Evolutionary conservation across 2,113 vertebrate species (phyloP), one percentile per base, ranked within the genome.

Genomic region (Tretioscincus oriximinensis): DNA sequence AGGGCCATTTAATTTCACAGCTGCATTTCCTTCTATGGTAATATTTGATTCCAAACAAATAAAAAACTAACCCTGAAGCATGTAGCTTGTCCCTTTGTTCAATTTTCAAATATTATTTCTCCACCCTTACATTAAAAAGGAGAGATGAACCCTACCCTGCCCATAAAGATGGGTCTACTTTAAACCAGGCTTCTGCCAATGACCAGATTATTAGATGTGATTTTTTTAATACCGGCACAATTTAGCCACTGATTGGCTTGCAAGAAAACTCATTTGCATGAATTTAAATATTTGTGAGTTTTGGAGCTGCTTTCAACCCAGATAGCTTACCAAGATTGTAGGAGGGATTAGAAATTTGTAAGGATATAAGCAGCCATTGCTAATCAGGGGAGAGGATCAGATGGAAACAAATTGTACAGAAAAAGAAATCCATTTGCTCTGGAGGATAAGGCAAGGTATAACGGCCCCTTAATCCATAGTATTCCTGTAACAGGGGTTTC

Each of bases 331-430:
- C 28, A 8, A 65, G 66, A 63, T 83, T 83, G 70, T 35, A 31
- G 28, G 72, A 51, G 28, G 73, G 81, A 82, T 82, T 82, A 82
- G 81, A 70, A 61, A 65, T 54, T n/a, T 35, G 77, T 64, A 77
- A 41, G 67, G 58, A 51, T 77, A 51, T 77, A 35, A 28, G 58
- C 21, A 0, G 24, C 16, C 7, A 49, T 3, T 1, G 29, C 45
- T 65, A 24, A 20, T 47, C 49, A 6, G 24, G 35, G 11, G 16
- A 67, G 22, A 18, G 10, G 22, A 60, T 69, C 29, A 58, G 64
- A 29, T 22, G 26, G 28, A 60, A 58, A 61, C 24, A 28, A 60
- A 69, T 61, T 69, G 51, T 35, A 35, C 41, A 35, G 35, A n/a
- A 28, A 8, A 61, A 74, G n/a, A 74, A 79, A 75, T 84, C 77